A percentile compares a stretch with the other conserved stretches of the same genome.
phyloP scores from a whole-genome alignment of 2,113 vertebrate genomes.

The Tetrao urogallus region DNA sequence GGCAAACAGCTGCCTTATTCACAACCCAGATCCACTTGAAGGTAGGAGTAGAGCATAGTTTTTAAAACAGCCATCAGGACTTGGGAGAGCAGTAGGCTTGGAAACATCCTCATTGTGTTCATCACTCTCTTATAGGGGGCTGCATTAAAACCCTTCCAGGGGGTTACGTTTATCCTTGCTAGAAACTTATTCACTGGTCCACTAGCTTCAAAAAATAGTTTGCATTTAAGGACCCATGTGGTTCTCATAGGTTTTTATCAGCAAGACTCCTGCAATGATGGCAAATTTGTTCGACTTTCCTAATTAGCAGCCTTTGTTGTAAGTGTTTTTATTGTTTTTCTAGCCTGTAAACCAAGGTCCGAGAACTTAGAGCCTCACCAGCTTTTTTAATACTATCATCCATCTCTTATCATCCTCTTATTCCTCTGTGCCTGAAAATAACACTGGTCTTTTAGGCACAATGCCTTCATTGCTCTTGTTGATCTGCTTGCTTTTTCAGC shows the following conservation, averaged over 20 bases:
- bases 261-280: background rate
- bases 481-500: background rate
- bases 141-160: background rate
- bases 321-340: background rate
- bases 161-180: background rate
- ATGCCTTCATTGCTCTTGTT: rapidly evolving
- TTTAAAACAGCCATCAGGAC: background rate
- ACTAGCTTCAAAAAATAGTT: background rate
- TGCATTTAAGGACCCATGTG: background rate
- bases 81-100: background rate
- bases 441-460: background rate
- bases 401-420: background rate
- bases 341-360: background rate
- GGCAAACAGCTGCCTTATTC: background rate
- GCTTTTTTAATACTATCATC: background rate
- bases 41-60: background rate
- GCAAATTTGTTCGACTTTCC: background rate
- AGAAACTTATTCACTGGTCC: background rate
- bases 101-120: background rate
- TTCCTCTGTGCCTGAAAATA: background rate
- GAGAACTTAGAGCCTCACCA: background rate
- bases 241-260: background rate
- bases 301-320: background rate
- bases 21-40: background rate
- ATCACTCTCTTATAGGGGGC: background rate